phyloP scores from a whole-genome alignment of 2,888 invertebrate genomes.

The Terebella lapidaria region DNA sequence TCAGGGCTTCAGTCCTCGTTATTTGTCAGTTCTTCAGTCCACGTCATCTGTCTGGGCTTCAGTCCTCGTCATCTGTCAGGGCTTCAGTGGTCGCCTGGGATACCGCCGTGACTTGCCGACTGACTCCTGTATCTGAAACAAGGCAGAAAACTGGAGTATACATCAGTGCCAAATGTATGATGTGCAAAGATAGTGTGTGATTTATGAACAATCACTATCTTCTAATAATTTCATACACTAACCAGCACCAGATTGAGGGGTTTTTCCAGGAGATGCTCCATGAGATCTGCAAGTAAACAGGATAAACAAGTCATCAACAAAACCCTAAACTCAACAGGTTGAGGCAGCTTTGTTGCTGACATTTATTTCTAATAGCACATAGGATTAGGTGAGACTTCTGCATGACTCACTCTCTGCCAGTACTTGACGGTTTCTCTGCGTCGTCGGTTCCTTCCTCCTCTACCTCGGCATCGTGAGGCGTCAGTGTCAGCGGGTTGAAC shows the following conservation, averaged over 20 bases:
- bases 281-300: not conserved
- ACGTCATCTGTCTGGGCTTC: too few relatives aligned
- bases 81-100: not conserved
- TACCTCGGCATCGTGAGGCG: conserved; percentile 42
- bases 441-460: conserved; percentile 33
- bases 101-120: not conserved
- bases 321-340: not conserved
- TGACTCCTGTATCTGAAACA: not conserved
- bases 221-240: too few relatives aligned
- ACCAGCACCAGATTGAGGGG: not conserved
- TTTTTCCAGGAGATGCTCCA: not conserved
- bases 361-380: too few relatives aligned
- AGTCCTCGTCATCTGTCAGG: not conserved
- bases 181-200: too few relatives aligned
- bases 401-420: conserved; percentile 13
- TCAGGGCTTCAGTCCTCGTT: too few relatives aligned
- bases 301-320: not conserved
- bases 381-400: too few relatives aligned
- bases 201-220: too few relatives aligned
- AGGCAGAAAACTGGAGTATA: not conserved
- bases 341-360: too few relatives aligned
- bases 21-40: too few relatives aligned
- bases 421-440: not conserved
- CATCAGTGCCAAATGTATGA: too few relatives aligned
- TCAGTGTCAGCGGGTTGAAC: conserved; percentile 41